phyloP scores from a whole-genome alignment of 2,888 invertebrate species.

The Cantharis nigra region DNA sequence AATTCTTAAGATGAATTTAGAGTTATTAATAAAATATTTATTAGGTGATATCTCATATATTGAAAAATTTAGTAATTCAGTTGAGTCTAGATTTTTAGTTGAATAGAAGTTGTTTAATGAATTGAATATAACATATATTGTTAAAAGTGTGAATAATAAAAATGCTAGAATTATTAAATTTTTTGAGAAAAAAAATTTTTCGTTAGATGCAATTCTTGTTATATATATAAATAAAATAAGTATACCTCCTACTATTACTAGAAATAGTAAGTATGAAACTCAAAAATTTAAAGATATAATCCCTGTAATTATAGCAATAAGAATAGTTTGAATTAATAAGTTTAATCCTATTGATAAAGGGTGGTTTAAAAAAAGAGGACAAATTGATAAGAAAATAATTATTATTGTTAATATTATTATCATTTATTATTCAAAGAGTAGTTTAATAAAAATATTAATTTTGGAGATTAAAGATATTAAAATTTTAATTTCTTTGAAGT shows the following conservation, averaged over 20 bases:
- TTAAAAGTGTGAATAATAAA: too few species aligned
- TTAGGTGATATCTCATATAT: constrained; percentile 51
- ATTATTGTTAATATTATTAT: constrained; percentile 41
- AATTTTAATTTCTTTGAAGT: constrained; percentile 49
- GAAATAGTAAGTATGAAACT: constrained; percentile 67
- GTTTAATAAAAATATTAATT: constrained; percentile 71
- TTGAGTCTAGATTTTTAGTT: constrained; percentile 46
- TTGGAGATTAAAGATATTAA: constrained; percentile 63
- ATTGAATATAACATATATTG: too few species aligned
- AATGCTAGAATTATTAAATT: constrained; percentile 40
- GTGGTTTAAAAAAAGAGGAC: constrained; percentile 56
- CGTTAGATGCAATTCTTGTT: constrained; percentile 65
- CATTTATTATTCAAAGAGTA: constrained; percentile 62
- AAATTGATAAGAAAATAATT: constrained; percentile 50
- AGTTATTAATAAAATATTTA: constrained; percentile 62
- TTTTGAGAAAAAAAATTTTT: constrained; percentile 58
- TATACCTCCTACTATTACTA: constrained; percentile 67
- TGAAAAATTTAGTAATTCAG: constrained; percentile 18
- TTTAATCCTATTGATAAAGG: constrained; percentile 62
- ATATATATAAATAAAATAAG: constrained; percentile 70
- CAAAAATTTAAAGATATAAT: constrained; percentile 60
- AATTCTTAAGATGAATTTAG: constrained; percentile 58
- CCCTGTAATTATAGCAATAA: constrained; percentile 57
- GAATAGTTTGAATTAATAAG: constrained; percentile 60
- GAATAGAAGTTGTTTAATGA: constrained; percentile 9